Evolutionary conservation across 2,113 vertebrate species (phyloP), one percentile per base, ranked within the genome.

Genomic region (Laterallus jamaicensis): DNA sequence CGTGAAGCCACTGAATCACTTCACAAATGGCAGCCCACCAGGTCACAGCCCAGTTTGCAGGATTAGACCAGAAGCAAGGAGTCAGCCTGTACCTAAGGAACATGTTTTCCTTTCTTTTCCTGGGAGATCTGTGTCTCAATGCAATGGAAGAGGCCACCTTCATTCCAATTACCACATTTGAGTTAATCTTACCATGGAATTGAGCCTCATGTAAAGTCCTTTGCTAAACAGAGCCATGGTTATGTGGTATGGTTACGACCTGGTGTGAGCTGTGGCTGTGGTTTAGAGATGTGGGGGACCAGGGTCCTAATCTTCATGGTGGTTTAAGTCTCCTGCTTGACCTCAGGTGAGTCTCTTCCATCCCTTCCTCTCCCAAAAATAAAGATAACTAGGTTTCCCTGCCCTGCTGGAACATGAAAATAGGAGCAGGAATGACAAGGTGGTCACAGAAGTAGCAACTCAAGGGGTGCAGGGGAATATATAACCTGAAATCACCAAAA

Each of bases 21-120:
- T 54, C 50, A 28, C 9, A 16, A 19, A 24, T 39, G 32, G 25
- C 4, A 2, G 25, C 4, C n/a, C 28, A 6, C 0, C 2, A 32
- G 20, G 35, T 16, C 79, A 21, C 9, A 54, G 88, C 37, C 39
- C 28, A 10, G 18, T 35, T 49, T 31, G 17, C 32, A 71, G 54
- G 56, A 32, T 49, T n/a, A 35, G 64, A 40, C 17, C 58, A 59
- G 22, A 15, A 3, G 5, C 15, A 52, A 15, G 26, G 35, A 39
- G 7, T 19, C 28, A 11, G 40, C 18, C 35, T 68, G 56, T 32
- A 26, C 18, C 49, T 24, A 19, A 82, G 66, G 42, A 79, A 71
- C 67, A 62, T 6, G 3, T 64, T 79, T 87, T 60, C 32, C 19
- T 82, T 76, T 81, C 39, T 88, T 5, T 68, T 78, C 6, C 2